Conservation (phyloP, 2,888 invertebrate genomes). For the Heliconius aoede region DNA sequence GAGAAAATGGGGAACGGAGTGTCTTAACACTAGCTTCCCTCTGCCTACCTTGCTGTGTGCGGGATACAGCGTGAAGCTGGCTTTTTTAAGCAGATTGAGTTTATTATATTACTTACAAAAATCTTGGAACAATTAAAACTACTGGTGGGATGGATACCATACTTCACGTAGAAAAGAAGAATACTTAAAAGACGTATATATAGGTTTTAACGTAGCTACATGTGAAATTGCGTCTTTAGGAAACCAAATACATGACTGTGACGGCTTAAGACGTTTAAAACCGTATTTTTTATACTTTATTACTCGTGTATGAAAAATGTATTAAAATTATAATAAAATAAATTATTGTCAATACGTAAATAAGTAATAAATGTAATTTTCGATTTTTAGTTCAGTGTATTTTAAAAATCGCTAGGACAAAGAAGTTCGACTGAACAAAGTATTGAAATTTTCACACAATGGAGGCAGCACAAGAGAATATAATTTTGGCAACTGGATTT, state of each 20-base stretch:
- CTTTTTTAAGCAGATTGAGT: background rate
- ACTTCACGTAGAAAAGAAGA: too few relatives aligned
- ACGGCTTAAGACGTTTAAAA: too few relatives aligned
- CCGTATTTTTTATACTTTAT: too few relatives aligned
- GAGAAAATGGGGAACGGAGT: too few relatives aligned
- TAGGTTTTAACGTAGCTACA: too few relatives aligned
- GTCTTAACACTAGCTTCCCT: too few relatives aligned
- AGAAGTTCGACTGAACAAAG: conserved; percentile 22
- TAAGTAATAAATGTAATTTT: conserved; percentile 26
- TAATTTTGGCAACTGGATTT: conserved; percentile 22
- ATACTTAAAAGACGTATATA: too few relatives aligned
- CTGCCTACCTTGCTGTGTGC: too few relatives aligned
- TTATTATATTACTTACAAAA: background rate
- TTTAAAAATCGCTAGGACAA: conserved; percentile 13
- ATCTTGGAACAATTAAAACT: background rate
- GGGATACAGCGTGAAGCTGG: too few relatives aligned
- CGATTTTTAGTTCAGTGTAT: conserved; percentile 11
- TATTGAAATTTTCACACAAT: conserved; percentile 27
- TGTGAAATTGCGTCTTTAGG: too few relatives aligned
- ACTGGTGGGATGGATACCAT: background rate
- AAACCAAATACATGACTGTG: too few relatives aligned
- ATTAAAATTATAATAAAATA: background rate
- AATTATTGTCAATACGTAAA: background rate
- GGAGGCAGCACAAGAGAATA: conserved; percentile 13
- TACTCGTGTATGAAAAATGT: background rate